phyloP scores from a whole-genome alignment of 2,797 vertebrate species.

The Eupleurogrammus muticus region DNA sequence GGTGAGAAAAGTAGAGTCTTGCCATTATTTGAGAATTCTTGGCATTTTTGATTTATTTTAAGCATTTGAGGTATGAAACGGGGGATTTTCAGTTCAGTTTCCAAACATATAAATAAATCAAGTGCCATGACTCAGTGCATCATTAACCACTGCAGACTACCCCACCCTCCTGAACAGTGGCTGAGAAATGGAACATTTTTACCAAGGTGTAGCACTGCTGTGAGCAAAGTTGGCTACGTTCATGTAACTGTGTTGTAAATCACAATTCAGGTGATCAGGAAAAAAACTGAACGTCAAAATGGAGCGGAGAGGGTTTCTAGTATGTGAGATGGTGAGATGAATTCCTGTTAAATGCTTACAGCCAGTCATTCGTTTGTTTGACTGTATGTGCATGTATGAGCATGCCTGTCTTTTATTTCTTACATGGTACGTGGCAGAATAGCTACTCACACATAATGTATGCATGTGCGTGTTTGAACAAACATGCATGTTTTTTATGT shows the following conservation, averaged over 20 bases:
- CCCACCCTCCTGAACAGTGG: background rate
- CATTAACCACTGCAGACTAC: background rate
- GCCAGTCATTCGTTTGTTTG: conserved; percentile 1
- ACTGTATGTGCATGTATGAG: conserved; percentile 25
- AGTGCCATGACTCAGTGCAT: background rate
- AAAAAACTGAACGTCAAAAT: background rate
- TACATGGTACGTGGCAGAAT: conserved; percentile 15
- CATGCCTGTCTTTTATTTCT: conserved; percentile 23
- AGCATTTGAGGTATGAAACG: too few species aligned
- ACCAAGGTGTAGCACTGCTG: background rate
- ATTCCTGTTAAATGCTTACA: conserved; percentile 24
- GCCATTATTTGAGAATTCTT: too few species aligned
- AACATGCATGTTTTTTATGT: background rate
- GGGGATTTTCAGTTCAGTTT: background rate
- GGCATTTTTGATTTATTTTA: too few species aligned
- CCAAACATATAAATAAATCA: background rate
- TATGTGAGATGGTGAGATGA: background rate
- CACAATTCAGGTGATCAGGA: conserved; percentile 9
- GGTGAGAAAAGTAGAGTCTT: too few species aligned
- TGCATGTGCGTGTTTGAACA: background rate
- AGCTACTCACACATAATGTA: background rate
- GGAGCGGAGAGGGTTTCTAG: conserved; percentile 16
- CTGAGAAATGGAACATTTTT: background rate
- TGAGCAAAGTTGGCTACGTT: background rate
- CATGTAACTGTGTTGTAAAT: background rate